These are phyloP conservation scores for Hipparchia semele DNA, from an alignment of 2,888 invertebrate species.

Conservation along the genomic window DNA sequence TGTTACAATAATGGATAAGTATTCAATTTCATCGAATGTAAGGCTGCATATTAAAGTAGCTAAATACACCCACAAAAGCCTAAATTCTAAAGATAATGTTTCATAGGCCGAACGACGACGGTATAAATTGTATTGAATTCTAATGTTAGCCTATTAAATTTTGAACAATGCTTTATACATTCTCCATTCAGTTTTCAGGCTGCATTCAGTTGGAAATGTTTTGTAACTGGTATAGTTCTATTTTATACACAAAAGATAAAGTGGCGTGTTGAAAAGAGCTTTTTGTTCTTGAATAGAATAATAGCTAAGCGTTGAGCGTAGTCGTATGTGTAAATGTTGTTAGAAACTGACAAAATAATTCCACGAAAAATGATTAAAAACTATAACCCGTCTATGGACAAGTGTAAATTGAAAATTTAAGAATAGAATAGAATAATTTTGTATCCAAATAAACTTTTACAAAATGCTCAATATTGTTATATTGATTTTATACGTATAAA, in stretches of 20 bases:
- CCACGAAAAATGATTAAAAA: no score
- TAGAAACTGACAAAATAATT: no score
- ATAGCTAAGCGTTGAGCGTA: no score
- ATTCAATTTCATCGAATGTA: background rate
- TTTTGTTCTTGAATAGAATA: background rate
- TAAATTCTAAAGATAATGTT: background rate
- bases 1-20: background rate
- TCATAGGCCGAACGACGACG: background rate
- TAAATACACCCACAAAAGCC: background rate
- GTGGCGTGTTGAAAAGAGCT: conserved; percentile 8
- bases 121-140: conserved; percentile 6
- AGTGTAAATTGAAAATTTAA: no score
- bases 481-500: no score
- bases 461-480: no score
- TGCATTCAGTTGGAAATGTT: conserved; percentile 27
- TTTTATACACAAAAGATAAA: conserved; percentile 16
- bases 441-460: no score
- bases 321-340: no score
- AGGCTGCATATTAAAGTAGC: background rate
- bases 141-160: conserved; percentile 13
- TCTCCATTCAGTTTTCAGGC: conserved; percentile 20
- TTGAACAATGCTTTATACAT: conserved; percentile 4
- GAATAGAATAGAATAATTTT: no score
- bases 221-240: conserved; percentile 22
- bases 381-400: no score